Conservation (phyloP, 2,113 vertebrate genomes). For the Benitochromis conjunctus region DNA sequence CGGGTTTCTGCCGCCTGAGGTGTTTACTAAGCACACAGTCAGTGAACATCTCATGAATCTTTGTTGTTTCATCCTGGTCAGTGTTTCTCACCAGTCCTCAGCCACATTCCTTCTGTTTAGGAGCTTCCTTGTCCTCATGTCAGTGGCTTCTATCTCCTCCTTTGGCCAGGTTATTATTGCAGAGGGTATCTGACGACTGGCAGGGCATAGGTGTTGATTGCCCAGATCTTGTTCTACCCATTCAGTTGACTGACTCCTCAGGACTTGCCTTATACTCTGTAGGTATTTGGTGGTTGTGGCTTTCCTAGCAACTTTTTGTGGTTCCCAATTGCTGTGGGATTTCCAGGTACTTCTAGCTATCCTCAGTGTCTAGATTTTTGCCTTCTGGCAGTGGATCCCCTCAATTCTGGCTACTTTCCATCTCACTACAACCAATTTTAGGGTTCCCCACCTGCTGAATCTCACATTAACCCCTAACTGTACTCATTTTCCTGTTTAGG, state of each 20-base stretch:
- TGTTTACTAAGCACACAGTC: neutral
- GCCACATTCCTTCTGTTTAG: accelerated
- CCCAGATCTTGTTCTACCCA: neutral
- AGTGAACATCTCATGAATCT: neutral
- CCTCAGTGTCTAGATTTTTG: neutral
- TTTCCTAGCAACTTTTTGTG: neutral
- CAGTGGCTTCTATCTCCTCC: neutral
- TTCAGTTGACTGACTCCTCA: neutral
- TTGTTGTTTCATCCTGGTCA: neutral
- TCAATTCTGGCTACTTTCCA: neutral
- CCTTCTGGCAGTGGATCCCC: neutral
- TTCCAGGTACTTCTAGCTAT: neutral
- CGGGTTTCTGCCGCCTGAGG: neutral
- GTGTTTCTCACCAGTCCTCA: neutral
- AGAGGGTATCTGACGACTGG: neutral
- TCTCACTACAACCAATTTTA: no score
- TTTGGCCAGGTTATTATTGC: neutral
- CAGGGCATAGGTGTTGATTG: accelerated
- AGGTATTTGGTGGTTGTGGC: no score
- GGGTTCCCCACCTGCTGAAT: no score
- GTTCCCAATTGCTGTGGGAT: neutral
- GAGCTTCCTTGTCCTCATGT: neutral
- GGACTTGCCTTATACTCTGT: no score
- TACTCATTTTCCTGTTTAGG: neutral
- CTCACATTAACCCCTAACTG: accelerated